Percentiles rank a stretch among this genome's conserved stretches.
Conservation (phyloP, 2,797 vertebrate species). For the Sarcophilus harrisii region DNA sequence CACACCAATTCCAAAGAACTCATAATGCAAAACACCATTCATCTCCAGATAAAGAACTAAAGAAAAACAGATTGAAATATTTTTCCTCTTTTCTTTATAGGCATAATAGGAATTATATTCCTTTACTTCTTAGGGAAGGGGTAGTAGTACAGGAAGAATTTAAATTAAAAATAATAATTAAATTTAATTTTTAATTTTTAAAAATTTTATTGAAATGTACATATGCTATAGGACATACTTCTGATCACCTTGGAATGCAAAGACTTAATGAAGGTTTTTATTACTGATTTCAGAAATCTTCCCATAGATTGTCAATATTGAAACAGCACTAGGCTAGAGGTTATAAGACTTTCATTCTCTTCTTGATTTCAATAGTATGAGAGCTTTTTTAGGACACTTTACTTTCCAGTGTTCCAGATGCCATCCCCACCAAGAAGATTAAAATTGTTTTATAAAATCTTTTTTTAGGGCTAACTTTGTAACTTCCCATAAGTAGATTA, state of each 20-base stretch:
- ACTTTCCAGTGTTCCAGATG: constrained; percentile 22
- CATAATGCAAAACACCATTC: neutral
- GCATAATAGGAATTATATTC: too few relatives aligned
- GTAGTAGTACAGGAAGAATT: too few relatives aligned
- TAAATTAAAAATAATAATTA: too few relatives aligned
- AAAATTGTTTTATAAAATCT: neutral
- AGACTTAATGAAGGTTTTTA: neutral
- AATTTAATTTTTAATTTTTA: too few relatives aligned
- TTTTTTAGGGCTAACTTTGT: neutral
- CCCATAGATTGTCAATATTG: neutral
- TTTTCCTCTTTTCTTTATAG: too few relatives aligned
- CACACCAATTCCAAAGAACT: neutral
- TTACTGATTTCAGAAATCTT: constrained; percentile 31
- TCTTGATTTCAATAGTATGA: constrained; percentile 13
- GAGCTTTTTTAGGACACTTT: neutral
- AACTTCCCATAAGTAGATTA: neutral
- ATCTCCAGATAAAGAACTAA: neutral
- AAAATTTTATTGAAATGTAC: too few relatives aligned
- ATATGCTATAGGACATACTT: neutral
- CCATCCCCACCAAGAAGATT: neutral
- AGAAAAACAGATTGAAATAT: neutral
- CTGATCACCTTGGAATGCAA: neutral
- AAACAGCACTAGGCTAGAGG: neutral
- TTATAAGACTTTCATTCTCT: constrained; percentile 12
- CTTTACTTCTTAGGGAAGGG: too few relatives aligned